phyloP scores from a whole-genome alignment of 1,140 invertebrate species.

The Halyomorpha halys region DNA sequence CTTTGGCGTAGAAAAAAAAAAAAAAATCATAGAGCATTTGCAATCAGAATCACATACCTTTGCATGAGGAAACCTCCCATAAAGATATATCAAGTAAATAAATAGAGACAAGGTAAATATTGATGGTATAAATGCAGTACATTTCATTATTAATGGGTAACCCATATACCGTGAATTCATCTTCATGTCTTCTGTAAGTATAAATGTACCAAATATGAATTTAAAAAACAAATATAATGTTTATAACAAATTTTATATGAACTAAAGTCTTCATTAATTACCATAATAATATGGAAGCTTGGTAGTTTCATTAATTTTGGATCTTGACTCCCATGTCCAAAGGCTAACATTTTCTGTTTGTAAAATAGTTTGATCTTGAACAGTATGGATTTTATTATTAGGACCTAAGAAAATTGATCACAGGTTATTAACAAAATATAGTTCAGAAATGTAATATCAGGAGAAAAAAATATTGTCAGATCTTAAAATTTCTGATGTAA shows the following conservation, averaged over 20 bases:
- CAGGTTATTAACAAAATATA: not conserved
- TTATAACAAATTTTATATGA: not conserved
- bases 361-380: slow-evolving; percentile 37
- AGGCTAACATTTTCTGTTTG: slow-evolving; percentile 35
- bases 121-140: slow-evolving; percentile 42
- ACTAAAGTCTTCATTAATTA: slow-evolving; percentile 18
- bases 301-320: slow-evolving; percentile 36
- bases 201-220: not conserved
- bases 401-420: slow-evolving; percentile 27
- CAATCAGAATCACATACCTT: slow-evolving; percentile 15
- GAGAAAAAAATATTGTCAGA: no score
- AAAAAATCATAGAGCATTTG: no score
- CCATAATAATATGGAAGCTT: slow-evolving; percentile 35
- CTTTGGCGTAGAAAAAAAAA: no score
- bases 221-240: not conserved
- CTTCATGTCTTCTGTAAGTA: slow-evolving; percentile 37
- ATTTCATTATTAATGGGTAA: slow-evolving; percentile 38
- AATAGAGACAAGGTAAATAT: slow-evolving; percentile 39
- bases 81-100: slow-evolving; percentile 39
- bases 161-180: slow-evolving; percentile 44
- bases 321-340: slow-evolving; percentile 38
- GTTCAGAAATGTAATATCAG: no score
- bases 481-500: no score
- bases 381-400: slow-evolving; percentile 39
- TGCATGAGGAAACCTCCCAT: slow-evolving; percentile 38